phyloP scores from a whole-genome alignment of 2,888 invertebrate genomes.

The Camptogramma bilineatum region DNA sequence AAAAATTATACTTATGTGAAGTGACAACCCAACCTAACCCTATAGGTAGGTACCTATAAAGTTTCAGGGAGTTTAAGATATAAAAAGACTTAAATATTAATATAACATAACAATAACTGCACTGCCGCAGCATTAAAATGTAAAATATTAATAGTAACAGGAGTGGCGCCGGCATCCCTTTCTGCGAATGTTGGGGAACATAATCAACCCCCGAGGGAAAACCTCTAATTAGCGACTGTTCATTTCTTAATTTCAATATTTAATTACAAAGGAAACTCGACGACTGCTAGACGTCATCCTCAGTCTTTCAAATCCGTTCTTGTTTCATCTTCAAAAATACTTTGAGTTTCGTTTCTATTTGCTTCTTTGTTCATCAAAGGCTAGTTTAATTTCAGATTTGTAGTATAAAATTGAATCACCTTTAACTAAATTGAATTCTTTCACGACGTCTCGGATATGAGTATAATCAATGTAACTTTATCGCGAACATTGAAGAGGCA shows the following conservation, averaged over 20 bases:
- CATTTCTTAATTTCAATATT: constrained; percentile 87
- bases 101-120: constrained; percentile 47
- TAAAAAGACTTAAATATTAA: neutral
- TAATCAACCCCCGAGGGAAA: constrained; percentile 85
- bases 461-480: constrained; percentile 70
- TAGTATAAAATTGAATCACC: constrained; percentile 32
- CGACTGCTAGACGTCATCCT: constrained; percentile 83
- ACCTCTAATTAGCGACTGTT: constrained; percentile 86
- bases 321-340: constrained; percentile 82
- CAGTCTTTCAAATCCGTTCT: constrained; percentile 76
- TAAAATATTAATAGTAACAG: constrained; percentile 80
- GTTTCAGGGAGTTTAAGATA: neutral
- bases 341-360: constrained; percentile 73
- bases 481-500: constrained; percentile 64
- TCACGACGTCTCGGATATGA: constrained; percentile 36
- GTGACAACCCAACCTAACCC: too few relatives aligned
- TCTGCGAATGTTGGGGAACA: constrained; percentile 75
- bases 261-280: constrained; percentile 86
- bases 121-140: constrained; percentile 65
- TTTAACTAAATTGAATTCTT: constrained; percentile 38
- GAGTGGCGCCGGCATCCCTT: constrained; percentile 72
- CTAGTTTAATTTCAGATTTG: constrained; percentile 47
- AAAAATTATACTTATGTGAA: too few relatives aligned
- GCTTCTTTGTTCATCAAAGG: constrained; percentile 77
- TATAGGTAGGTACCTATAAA: too few relatives aligned